Evolutionary conservation across 2,797 vertebrate species (phyloP).

Genomic region (Bradypus variegatus): DNA sequence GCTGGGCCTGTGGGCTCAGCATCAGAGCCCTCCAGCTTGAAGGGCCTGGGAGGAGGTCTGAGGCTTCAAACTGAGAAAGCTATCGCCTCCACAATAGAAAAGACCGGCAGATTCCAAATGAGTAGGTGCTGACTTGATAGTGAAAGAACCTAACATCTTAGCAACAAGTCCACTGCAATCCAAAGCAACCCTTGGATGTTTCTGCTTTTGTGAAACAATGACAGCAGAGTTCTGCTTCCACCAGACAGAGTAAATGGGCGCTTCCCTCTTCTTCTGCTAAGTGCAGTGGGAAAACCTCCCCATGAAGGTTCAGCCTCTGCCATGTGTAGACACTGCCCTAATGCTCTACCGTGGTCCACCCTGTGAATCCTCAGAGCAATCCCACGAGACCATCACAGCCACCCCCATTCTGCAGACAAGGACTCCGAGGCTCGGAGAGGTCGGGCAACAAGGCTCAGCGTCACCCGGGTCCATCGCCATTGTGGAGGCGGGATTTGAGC

Average conservation of each 20-base stretch:
- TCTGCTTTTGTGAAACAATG: background rate
- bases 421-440: background rate
- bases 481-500: background rate
- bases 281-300: no score
- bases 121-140: background rate
- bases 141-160: no score
- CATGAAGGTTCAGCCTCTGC: no score
- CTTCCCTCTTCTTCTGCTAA: no score
- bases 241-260: background rate
- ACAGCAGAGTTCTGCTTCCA: background rate
- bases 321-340: rapidly evolving
- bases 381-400: background rate
- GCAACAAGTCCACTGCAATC: background rate
- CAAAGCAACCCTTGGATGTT: background rate
- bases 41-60: background rate
- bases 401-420: background rate
- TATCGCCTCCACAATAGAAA: background rate
- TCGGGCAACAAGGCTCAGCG: no score
- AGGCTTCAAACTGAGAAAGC: background rate
- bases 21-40: background rate
- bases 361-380: background rate
- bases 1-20: background rate
- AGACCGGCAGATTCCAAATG: background rate
- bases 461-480: background rate
- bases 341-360: background rate